Percentiles rank a stretch among this genome's conserved stretches.
These are phyloP conservation scores for Lonchura striata DNA, from an alignment of 2,113 vertebrate species.

Conservation along the genomic window DNA sequence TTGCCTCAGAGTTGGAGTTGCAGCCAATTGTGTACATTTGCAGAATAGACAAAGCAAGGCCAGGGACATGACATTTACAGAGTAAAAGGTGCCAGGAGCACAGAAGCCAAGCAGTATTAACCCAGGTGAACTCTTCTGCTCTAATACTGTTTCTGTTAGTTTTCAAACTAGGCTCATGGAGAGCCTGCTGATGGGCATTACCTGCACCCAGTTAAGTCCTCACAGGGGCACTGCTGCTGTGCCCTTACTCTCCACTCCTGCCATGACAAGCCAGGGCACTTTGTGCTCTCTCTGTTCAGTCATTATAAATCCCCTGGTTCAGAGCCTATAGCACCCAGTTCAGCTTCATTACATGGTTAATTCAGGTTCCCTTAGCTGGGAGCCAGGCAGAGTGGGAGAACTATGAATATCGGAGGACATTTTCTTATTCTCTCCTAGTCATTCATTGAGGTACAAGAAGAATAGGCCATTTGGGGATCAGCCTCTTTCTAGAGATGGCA, in stretches of 20 bases:
- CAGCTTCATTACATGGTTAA: background rate
- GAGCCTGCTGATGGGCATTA: background rate
- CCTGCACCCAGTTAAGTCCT: background rate
- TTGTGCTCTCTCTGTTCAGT: background rate
- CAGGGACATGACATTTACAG: background rate
- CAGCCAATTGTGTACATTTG: fast-evolving
- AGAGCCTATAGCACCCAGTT: background rate
- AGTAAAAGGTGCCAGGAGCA: background rate
- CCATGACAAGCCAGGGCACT: background rate
- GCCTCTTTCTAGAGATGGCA: background rate
- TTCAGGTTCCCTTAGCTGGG: background rate
- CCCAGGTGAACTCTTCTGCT: background rate
- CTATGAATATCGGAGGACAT: background rate
- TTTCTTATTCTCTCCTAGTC: background rate
- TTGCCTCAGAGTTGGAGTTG: background rate
- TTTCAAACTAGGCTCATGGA: background rate
- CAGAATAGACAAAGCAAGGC: background rate
- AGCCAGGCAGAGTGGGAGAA: background rate
- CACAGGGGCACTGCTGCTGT: background rate
- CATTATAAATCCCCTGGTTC: background rate
- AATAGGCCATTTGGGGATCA: background rate
- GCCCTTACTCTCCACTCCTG: background rate
- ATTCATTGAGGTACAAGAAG: background rate
- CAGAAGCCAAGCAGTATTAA: background rate
- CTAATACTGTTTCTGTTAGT: background rate